phyloP scores from a whole-genome alignment of 2,888 invertebrate species.

The Operophtera brumata region DNA sequence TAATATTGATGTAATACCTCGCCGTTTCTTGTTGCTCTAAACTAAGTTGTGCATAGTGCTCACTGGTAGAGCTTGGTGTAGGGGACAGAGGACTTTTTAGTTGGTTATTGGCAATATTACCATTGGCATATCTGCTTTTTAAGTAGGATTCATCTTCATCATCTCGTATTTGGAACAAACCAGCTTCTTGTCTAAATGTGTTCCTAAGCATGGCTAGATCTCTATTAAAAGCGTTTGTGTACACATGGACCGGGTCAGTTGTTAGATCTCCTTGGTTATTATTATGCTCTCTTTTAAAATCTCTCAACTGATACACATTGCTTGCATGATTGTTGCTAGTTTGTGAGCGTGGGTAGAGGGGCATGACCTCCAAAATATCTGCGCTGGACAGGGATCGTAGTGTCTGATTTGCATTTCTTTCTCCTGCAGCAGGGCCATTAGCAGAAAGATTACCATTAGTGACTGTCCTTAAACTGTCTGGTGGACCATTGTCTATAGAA shows the following conservation, averaged over 20 bases:
- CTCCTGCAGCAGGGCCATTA: conserved; percentile 40
- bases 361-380: conserved; percentile 79
- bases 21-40: conserved; percentile 63
- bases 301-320: conserved; percentile 79
- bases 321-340: conserved; percentile 65
- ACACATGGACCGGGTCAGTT: conserved; percentile 57
- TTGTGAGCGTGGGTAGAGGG: conserved; percentile 69
- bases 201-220: conserved; percentile 70
- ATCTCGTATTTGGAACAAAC: conserved; percentile 62
- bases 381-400: conserved; percentile 79
- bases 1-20: conserved; percentile 72
- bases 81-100: conserved; percentile 60
- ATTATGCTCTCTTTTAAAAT: conserved; percentile 79
- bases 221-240: conserved; percentile 69
- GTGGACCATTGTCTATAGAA: conserved; percentile 68
- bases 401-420: conserved; percentile 51
- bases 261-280: conserved; percentile 57
- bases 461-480: conserved; percentile 45
- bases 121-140: conserved; percentile 61
- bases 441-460: conserved; percentile 52
- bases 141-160: conserved; percentile 68
- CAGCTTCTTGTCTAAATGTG: conserved; percentile 60
- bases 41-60: conserved; percentile 72
- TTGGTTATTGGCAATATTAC: conserved; percentile 40
- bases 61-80: conserved; percentile 69